Evolutionary conservation across 2,888 invertebrate genomes (phyloP).

Genomic region (Scaptomyza caliginosa): DNA sequence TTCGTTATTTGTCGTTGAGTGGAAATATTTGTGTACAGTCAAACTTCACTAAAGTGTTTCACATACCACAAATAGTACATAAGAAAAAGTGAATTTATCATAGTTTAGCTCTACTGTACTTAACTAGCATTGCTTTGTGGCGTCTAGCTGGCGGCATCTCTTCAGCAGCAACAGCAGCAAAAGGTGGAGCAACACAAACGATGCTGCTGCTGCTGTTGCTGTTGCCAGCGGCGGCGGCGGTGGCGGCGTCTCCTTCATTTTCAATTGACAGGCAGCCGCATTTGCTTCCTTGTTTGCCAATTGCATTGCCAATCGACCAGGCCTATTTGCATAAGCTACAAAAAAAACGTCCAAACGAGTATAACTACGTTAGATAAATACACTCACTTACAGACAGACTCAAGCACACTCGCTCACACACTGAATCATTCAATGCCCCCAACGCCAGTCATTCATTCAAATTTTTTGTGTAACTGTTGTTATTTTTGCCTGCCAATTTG

Average conservation of each 20-base stretch:
- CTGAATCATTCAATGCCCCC: constrained; percentile 47
- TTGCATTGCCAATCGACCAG: constrained; percentile 65
- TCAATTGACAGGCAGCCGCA: constrained; percentile 65
- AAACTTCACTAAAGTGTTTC: neutral
- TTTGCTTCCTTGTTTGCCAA: constrained; percentile 75
- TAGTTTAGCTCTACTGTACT: neutral
- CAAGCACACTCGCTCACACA: constrained; percentile 31
- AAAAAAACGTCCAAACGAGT: no score
- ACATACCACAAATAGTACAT: neutral
- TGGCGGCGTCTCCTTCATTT: constrained; percentile 55
- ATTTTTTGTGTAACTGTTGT: constrained; percentile 63
- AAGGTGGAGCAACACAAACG: no score
- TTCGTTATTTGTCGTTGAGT: constrained; percentile 6
- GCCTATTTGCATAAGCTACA: constrained; percentile 57
- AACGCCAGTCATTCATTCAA: constrained; percentile 60
- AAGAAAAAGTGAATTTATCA: neutral
- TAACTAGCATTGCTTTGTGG: constrained; percentile 14
- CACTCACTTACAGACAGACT: constrained; percentile 2
- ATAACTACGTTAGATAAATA: constrained; percentile 22
- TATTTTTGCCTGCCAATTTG: constrained; percentile 74
- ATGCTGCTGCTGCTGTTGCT: neutral
- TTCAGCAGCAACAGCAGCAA: constrained; percentile 40
- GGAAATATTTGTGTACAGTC: constrained; percentile 19
- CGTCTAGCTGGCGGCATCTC: constrained; percentile 42
- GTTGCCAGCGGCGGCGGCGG: neutral